Evolutionary conservation across 2,797 vertebrate species (phyloP).

Genomic region (Ptychobarbus kaznakovi): DNA sequence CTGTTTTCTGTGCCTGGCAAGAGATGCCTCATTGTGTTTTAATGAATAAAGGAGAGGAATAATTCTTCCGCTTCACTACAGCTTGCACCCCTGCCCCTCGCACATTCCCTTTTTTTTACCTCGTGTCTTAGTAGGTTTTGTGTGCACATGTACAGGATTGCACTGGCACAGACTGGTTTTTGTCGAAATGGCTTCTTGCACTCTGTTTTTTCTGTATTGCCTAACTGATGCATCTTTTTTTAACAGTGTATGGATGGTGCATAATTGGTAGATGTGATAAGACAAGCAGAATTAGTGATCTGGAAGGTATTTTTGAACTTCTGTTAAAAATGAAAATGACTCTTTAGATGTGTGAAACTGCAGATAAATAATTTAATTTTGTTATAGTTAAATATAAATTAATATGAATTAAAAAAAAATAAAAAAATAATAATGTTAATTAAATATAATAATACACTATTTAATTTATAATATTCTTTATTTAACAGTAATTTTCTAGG

Average conservation of each 20-base stretch:
- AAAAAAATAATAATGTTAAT: neutral
- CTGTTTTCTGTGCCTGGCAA: conserved; percentile 54
- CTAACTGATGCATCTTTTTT: neutral
- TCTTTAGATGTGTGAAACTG: neutral
- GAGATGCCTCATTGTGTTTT: conserved; percentile 61
- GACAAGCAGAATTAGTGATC: neutral
- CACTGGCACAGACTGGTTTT: conserved; percentile 82
- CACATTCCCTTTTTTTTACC: conserved; percentile 7
- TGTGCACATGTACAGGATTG: conserved; percentile 68
- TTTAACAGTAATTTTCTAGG: neutral
- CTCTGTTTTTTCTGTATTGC: neutral
- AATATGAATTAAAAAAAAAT: neutral
- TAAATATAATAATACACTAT: neutral
- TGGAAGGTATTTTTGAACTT: no score
- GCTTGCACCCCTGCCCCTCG: conserved; percentile 43
- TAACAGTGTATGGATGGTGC: neutral
- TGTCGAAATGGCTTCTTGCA: conserved; percentile 60
- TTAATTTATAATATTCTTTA: neutral
- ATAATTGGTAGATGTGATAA: neutral
- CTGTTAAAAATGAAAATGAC: neutral
- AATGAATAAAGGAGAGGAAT: conserved; percentile 60
- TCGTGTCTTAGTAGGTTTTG: conserved; percentile 64
- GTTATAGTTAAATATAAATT: neutral
- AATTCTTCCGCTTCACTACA: conserved; percentile 50
- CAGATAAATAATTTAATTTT: neutral